Base-by-base conservation (phyloP, 2,888 invertebrate genomes). In the Drosophila sordidapex region DNA sequence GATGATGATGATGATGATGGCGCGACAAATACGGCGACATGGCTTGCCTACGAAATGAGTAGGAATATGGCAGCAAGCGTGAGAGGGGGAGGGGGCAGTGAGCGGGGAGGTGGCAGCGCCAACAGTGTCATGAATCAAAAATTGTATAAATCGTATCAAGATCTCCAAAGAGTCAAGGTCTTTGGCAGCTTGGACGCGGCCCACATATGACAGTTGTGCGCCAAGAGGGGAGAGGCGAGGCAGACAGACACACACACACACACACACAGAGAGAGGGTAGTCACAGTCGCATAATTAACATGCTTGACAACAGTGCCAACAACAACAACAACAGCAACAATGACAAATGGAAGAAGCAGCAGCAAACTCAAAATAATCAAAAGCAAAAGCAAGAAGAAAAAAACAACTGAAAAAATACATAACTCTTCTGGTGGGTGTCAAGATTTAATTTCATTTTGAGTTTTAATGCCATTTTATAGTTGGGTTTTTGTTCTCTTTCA, bases 111-210 rank as follows among this genome's bases (percentile, higher is more conserved):
- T 46, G 18, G 61, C 29, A 35, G 65, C 51, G 68, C 67, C 74
- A 76, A 25, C 54, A 40, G 79, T 72, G 67, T 77, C 86, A 85
- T 85, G 85, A 85, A 85, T 85, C 85, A 85, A 87, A 87, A 83
- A 77, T 85, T 83, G 79, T 87, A 85, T 85, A 82, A 85, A 85
- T 85, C 86, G 83, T 79, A 85, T 87, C 83, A 72, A 81, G 82
- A 84, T 77, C 81, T 76, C 74, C 74, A 70, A 66, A 87, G 87
- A 87, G 89, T 87, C 87, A 87, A 89, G 87, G 87, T 89, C 87
- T 87, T 59, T 33, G 35, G 46, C 70, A 43, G 46, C 78, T 64
- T 73, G 82, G 82, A 80, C 87, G 73, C 68, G 69, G 70, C 68
- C 69, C 70, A 74, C 78, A 77, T 78, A 73, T 60, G 58, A 69